Percentiles rank a stretch among this genome's conserved stretches.
These are phyloP conservation scores for Ricordea florida DNA, from an alignment of 92 coral and sea anemone species.

Conservation along the genomic window DNA sequence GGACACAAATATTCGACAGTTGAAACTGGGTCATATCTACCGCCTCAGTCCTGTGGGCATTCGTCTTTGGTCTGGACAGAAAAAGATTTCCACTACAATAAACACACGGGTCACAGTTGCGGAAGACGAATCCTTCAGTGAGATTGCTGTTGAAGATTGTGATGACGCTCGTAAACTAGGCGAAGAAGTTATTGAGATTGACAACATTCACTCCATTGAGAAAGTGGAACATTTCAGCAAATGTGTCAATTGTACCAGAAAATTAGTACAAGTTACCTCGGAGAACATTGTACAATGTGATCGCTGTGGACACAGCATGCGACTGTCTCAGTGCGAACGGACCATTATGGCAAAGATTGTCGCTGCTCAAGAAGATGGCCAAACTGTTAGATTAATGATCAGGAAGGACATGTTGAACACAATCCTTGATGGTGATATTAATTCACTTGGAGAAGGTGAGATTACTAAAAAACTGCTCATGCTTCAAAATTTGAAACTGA, in stretches of 20 bases:
- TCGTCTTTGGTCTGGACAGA: slow-evolving; percentile 28
- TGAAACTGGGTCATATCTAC: too few relatives aligned
- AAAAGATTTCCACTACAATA: slow-evolving; percentile 13
- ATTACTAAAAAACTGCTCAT: too few relatives aligned
- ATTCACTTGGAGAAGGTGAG: too few relatives aligned
- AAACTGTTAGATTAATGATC: too few relatives aligned
- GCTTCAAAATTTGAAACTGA: too few relatives aligned
- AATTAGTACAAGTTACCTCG: slow-evolving; percentile 25
- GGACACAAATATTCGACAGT: too few relatives aligned
- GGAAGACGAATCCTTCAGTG: slow-evolving; percentile 8
- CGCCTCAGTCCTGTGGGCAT: too few relatives aligned
- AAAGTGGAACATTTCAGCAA: slow-evolving; percentile 20
- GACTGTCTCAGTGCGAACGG: too few relatives aligned
- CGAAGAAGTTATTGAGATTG: slow-evolving; percentile 6
- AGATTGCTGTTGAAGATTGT: slow-evolving; percentile 10
- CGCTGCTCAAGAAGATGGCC: too few relatives aligned
- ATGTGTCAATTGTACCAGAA: slow-evolving; percentile 17
- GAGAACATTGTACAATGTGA: slow-evolving; percentile 18
- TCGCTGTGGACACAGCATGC: slow-evolving; percentile 30
- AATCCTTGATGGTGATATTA: too few relatives aligned
- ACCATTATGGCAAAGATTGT: too few relatives aligned
- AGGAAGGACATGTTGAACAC: too few relatives aligned
- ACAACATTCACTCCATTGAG: slow-evolving; percentile 38
- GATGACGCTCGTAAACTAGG: slow-evolving; percentile 10
- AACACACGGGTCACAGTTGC: slow-evolving; percentile 5